These are phyloP conservation scores for Bubo blakistoni DNA, from an alignment of 2,113 vertebrate genomes.

Conservation along the genomic window DNA sequence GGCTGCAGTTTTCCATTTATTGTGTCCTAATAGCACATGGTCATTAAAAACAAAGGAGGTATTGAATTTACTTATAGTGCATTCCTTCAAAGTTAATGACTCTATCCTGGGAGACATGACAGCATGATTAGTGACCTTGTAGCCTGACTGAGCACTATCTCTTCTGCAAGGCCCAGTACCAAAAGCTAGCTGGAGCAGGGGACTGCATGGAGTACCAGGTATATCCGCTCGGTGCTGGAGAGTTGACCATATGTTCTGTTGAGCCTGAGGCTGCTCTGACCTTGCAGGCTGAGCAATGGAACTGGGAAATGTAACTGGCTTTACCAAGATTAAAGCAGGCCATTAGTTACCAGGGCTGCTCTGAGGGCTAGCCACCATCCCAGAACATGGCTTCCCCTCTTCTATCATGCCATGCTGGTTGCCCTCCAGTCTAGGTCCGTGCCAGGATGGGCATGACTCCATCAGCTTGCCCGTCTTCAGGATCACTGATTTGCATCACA, in stretches of 20 bases:
- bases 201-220: not conserved
- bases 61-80: not conserved
- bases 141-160: not conserved
- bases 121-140: not conserved
- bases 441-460: not conserved
- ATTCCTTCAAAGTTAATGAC: not conserved
- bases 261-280: not conserved
- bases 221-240: rapidly evolving
- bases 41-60: not conserved
- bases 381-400: rapidly evolving
- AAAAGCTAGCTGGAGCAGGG: not conserved
- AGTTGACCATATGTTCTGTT: rapidly evolving
- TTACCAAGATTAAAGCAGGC: not conserved
- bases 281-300: not conserved
- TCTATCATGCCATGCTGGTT: not conserved
- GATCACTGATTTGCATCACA: not conserved
- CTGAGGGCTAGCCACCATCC: not conserved
- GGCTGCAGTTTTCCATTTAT: not conserved
- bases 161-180: not conserved
- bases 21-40: not conserved
- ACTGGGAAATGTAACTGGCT: not conserved
- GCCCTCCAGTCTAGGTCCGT: not conserved
- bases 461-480: not conserved
- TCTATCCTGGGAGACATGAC: not conserved
- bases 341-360: not conserved